Evolutionary conservation across 1,140 invertebrate species (phyloP).

Genomic region (Leptoteleia sp.): DNA sequence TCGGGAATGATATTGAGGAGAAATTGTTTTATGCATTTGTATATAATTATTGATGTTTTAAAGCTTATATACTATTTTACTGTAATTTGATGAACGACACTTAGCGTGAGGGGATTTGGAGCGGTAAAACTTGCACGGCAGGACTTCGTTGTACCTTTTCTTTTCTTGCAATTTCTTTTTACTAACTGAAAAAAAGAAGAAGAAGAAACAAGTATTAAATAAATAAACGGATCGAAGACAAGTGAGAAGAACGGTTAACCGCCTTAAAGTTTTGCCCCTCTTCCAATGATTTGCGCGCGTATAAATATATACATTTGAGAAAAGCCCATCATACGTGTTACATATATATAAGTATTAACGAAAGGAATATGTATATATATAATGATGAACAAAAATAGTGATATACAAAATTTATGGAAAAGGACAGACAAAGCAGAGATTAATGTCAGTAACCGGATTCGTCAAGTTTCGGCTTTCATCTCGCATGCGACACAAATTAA

Average conservation of each 20-base stretch:
- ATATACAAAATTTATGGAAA: slow-evolving; percentile 43
- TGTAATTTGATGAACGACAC: slow-evolving; percentile 72
- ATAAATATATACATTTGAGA: slow-evolving; percentile 65
- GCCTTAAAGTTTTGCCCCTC: slow-evolving; percentile 64
- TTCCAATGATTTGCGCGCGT: slow-evolving; percentile 63
- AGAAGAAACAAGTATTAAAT: no score
- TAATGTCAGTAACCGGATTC: slow-evolving; percentile 10
- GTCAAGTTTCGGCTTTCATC: no score
- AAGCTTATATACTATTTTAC: slow-evolving; percentile 72
- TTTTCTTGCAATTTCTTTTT: slow-evolving; percentile 34
- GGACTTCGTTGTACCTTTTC: slow-evolving; percentile 49
- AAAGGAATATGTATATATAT: no score
- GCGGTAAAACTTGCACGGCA: slow-evolving; percentile 51
- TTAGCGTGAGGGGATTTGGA: slow-evolving; percentile 60
- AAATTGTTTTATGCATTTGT: slow-evolving; percentile 76
- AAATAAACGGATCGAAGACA: slow-evolving; percentile 61
- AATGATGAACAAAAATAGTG: slow-evolving; percentile 38
- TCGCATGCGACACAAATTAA: no score
- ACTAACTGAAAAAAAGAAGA: slow-evolving; percentile 5
- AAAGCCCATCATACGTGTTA: slow-evolving; percentile 65
- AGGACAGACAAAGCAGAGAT: slow-evolving; percentile 41
- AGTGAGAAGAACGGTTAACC: slow-evolving; percentile 51
- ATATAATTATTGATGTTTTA: slow-evolving; percentile 77
- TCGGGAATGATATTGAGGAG: slow-evolving; percentile 64
- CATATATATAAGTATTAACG: slow-evolving; percentile 63